phyloP scores from a whole-genome alignment of 2,797 vertebrate species.

The Scarus forsteni region DNA sequence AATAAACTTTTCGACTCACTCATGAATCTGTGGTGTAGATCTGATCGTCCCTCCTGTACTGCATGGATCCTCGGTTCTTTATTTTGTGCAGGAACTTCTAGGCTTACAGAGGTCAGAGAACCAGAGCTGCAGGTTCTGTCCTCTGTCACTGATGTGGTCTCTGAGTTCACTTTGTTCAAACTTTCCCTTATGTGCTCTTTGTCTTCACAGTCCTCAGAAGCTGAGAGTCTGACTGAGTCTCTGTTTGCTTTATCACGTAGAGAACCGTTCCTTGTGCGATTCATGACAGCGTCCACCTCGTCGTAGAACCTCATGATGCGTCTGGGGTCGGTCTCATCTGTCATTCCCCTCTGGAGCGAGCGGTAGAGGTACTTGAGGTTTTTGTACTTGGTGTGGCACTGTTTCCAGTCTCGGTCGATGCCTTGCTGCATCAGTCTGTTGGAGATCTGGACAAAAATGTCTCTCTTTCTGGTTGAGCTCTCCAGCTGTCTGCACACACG shows the following conservation, averaged over 20 bases:
- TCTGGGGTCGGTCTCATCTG: conserved; percentile 82
- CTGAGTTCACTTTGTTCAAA: conserved; percentile 35
- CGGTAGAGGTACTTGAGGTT: conserved; percentile 93
- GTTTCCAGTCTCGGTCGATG: conserved; percentile 92
- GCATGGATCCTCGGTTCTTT: conserved; percentile 19
- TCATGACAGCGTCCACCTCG: conserved; percentile 89
- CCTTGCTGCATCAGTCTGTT: conserved; percentile 87
- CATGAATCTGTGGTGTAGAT: conserved; percentile 41
- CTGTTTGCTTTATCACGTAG: neutral
- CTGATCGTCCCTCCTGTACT: conserved; percentile 29
- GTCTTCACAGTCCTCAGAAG: conserved; percentile 46
- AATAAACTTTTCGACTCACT: conserved; percentile 55
- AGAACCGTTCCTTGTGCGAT: conserved; percentile 49
- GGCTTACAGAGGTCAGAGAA: conserved; percentile 22
- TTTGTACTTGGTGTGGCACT: conserved; percentile 92
- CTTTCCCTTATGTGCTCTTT: conserved; percentile 21
- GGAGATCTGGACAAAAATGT: conserved; percentile 92
- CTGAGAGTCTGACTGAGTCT: conserved; percentile 19
- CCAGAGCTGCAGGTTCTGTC: conserved; percentile 44
- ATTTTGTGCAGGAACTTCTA: conserved; percentile 22
- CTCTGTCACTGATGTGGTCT: conserved; percentile 12
- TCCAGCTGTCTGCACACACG: conserved; percentile 89
- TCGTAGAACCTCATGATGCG: conserved; percentile 91
- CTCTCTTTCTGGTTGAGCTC: conserved; percentile 90
- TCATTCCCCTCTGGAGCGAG: conserved; percentile 87